A percentile compares a stretch with the other conserved stretches of the same genome.
Evolutionary conservation across 2,888 invertebrate species (phyloP).

Genomic region (Lycocerus yunnanus): DNA sequence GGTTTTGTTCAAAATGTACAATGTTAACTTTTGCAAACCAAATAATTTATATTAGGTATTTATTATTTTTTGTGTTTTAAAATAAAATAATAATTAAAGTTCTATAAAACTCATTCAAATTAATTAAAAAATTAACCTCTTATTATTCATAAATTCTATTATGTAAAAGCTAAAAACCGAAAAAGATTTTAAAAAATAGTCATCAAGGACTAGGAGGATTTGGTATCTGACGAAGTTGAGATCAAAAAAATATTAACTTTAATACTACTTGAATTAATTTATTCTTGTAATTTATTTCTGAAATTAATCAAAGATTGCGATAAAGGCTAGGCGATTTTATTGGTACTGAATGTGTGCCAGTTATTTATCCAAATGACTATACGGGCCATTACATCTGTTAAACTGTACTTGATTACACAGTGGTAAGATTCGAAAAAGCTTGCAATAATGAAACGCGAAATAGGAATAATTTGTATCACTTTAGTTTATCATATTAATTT

Average conservation of each 20-base stretch:
- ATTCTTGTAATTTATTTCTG: neutral
- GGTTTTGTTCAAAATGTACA: neutral
- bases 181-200: no score
- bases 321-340: neutral
- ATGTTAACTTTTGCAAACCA: neutral
- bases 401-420: neutral
- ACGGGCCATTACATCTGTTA: neutral
- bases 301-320: neutral
- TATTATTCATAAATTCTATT: no score
- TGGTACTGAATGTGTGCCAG: neutral
- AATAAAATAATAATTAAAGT: no score
- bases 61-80: neutral
- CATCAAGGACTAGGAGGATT: no score
- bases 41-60: neutral
- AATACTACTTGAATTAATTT: neutral
- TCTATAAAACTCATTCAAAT: no score
- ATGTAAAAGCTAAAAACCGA: no score
- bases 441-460: no score
- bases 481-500: no score
- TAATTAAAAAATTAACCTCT: no score
- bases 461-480: no score
- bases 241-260: no score
- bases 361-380: neutral
- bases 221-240: no score
- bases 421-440: neutral